These are phyloP conservation scores for Monopterus albus DNA, from an alignment of 2,113 vertebrate genomes.

Conservation along the genomic window DNA sequence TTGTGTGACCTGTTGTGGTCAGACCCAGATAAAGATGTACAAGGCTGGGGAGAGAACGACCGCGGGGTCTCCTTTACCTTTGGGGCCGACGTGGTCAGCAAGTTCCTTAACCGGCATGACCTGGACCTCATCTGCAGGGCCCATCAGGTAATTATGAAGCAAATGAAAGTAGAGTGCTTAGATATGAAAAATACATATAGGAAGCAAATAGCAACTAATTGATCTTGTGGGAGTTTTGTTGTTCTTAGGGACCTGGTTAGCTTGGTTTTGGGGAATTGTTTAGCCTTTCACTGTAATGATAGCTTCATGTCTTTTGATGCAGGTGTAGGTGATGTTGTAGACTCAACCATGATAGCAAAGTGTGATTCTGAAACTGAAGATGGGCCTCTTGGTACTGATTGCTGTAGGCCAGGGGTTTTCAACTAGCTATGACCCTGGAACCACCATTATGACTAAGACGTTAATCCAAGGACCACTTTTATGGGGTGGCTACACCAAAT, in stretches of 20 bases:
- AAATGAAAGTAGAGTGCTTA: not conserved
- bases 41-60: conserved; percentile 99
- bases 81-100: conserved; percentile 98
- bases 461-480: too few relatives aligned
- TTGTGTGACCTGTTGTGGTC: conserved; percentile 98
- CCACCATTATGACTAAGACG: too few relatives aligned
- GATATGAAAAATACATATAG: not conserved
- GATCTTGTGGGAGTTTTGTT: not conserved
- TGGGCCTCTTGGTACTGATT: conserved; percentile 56
- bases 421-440: too few relatives aligned
- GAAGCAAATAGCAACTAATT: not conserved
- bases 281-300: too few relatives aligned
- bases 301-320: conserved; percentile 35
- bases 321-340: conserved; percentile 43
- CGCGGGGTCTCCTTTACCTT: conserved; percentile 98
- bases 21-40: conserved; percentile 98
- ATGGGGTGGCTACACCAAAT: too few relatives aligned
- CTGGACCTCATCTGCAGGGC: conserved; percentile 99
- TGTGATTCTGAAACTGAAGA: conserved; percentile 25
- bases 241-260: not conserved
- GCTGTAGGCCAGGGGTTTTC: conserved; percentile 45
- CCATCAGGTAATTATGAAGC: conserved; percentile 88
- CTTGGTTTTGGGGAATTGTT: not conserved
- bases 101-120: conserved; percentile 98
- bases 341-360: conserved; percentile 7